Evolutionary conservation across 1,140 invertebrate species (phyloP), one percentile per base, ranked within the genome.

Genomic region (Ostrea denselamellosa): DNA sequence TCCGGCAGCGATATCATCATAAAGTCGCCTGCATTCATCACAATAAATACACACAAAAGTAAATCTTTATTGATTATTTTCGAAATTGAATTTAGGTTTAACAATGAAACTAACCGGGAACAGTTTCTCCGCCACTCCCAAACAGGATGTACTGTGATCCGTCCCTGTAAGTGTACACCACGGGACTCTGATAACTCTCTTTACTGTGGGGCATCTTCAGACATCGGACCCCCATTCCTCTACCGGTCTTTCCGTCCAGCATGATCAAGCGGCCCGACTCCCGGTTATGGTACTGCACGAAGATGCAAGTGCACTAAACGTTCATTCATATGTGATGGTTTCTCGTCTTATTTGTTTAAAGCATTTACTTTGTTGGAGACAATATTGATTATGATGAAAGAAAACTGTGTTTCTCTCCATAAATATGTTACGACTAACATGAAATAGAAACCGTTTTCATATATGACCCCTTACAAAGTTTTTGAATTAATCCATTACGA

Each of bases 131-230:
- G 0, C 94, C 94, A 90, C 91, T 92, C 9, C 94, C 94, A 91
- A 94, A 92, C 56, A 95, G 89, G 51, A 95, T 90, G 87, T 93
- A 94, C 34, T 90, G 86, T 9, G 90, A 91, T 12, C 91, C 89
- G 84, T 91, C 89, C 44, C 91, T 83, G n/a, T 87, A 71, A 0
- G 87, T 91, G 86, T 93, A 93, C 19, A 93, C 88, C 5, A 94
- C 92, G n/a, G 93, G 92, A 77, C 92, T 93, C 91, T 93, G 94
- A 88, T 94, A 94, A 0, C 92, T 93, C 87, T 94, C 94, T 85
- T 91, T 92, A n/a, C 81, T 89, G 34, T 92, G 44, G 8, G 94
- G 93, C 56, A 94, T 87, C 28, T 92, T 85, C 10, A 94, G 83
- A 68, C 91, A 94, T 5, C 90, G 86, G 2, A 84, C 82, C 10